Percentiles rank a stretch among this genome's conserved stretches.
These are phyloP conservation scores for Atopsyche davidsoni DNA, from an alignment of 1,140 invertebrate species.

Conservation along the genomic window DNA sequence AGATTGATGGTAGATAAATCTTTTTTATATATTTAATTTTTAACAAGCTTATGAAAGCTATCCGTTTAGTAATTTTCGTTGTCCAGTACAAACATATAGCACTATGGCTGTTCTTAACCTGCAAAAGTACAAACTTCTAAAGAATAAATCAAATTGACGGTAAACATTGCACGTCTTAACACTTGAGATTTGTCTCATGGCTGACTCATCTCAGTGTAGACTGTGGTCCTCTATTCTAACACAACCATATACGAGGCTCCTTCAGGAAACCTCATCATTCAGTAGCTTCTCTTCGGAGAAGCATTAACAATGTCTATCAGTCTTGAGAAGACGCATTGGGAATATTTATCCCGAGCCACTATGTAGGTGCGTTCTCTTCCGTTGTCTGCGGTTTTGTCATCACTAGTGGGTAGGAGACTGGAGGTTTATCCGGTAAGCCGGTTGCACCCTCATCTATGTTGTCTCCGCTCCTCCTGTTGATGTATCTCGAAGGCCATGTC, in stretches of 20 bases:
- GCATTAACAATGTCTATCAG: constrained; percentile 15
- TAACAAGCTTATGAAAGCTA: background rate
- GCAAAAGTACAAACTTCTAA: background rate
- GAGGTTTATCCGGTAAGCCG: background rate
- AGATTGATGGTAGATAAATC: too few species aligned
- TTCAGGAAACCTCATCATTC: background rate
- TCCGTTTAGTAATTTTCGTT: background rate
- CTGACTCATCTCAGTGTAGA: constrained; percentile 15
- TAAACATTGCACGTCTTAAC: constrained; percentile 10
- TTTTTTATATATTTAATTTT: constrained; percentile 1
- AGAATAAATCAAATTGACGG: constrained; percentile 9
- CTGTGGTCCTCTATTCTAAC: constrained; percentile 29
- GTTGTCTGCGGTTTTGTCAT: background rate
- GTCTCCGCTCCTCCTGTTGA: background rate
- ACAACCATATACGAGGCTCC: constrained; percentile 25
- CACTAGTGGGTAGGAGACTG: background rate
- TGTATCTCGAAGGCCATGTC: constrained; percentile 24
- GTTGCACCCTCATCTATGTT: constrained; percentile 1
- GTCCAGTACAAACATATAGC: background rate
- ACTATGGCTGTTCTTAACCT: background rate
- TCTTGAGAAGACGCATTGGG: constrained; percentile 25
- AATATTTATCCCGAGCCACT: background rate
- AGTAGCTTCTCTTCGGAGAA: background rate
- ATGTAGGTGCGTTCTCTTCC: background rate
- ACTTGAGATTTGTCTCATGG: constrained; percentile 10